These are phyloP conservation scores for Lamellibrachia columna DNA, from an alignment of 2,888 invertebrate genomes.

Conservation along the genomic window DNA sequence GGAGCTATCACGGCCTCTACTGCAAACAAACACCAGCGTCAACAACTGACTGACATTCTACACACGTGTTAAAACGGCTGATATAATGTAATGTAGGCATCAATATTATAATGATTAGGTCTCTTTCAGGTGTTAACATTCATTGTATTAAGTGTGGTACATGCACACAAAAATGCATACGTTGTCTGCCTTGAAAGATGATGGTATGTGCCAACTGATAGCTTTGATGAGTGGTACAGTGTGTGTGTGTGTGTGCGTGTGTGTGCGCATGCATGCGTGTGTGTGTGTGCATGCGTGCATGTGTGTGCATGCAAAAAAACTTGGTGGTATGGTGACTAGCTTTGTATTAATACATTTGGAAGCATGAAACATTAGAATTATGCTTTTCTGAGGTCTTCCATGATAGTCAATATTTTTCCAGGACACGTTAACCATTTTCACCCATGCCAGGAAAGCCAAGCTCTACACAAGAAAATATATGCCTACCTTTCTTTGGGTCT, in stretches of 20 bases:
- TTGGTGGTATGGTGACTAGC: too few species aligned
- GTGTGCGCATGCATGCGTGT: too few species aligned
- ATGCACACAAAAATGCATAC: not conserved
- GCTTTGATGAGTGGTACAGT: too few species aligned
- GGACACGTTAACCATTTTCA: not conserved
- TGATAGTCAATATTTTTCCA: too few species aligned
- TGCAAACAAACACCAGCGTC: not conserved
- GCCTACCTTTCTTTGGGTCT: conserved; percentile 38
- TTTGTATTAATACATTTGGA: too few species aligned
- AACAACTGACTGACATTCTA: not conserved
- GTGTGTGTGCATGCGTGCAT: too few species aligned
- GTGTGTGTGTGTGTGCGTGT: too few species aligned
- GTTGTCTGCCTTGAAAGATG: not conserved
- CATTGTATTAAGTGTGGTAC: not conserved
- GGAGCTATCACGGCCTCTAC: conserved; percentile 51
- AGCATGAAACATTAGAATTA: too few species aligned
- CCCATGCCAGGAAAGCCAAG: not conserved
- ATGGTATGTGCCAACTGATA: not conserved
- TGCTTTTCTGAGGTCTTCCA: not conserved
- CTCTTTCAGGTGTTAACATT: not conserved
- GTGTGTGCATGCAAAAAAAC: too few species aligned
- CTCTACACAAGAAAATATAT: not conserved
- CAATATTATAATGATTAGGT: not conserved
- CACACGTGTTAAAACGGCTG: not conserved
- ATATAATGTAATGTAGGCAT: not conserved